phyloP scores from a whole-genome alignment of 2,797 vertebrate genomes.

The Octomys mimax region DNA sequence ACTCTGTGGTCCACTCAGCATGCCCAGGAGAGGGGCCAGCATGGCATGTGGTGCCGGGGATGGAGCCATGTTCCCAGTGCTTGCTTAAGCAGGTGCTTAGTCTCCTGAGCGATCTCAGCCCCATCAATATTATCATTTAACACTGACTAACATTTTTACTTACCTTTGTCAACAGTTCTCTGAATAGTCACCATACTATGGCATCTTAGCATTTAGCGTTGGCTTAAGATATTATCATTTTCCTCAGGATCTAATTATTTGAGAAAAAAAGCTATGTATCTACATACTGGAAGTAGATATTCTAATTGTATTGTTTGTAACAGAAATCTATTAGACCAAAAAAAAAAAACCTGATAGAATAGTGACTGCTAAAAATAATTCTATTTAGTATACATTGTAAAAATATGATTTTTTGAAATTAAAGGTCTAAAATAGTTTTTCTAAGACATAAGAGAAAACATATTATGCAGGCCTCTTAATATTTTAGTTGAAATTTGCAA shows the following conservation, averaged over 20 bases:
- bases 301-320: neutral
- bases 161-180: neutral
- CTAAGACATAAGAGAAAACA: neutral
- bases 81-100: too few species aligned
- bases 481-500: constrained; percentile 32
- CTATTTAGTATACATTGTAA: neutral
- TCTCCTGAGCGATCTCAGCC: neutral
- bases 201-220: neutral
- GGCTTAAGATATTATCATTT: neutral
- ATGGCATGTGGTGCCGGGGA: too few species aligned
- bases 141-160: neutral
- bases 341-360: neutral
- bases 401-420: neutral
- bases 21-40: too few species aligned
- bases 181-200: neutral
- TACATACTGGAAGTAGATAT: neutral
- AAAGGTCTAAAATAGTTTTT: neutral
- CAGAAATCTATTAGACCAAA: neutral
- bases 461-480: neutral
- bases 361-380: neutral
- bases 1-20: too few species aligned
- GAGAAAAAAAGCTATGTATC: neutral
- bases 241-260: neutral
- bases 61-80: too few species aligned
- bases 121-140: neutral